Conservation (phyloP, 1,140 invertebrate species). For the Philaenus spumarius region DNA sequence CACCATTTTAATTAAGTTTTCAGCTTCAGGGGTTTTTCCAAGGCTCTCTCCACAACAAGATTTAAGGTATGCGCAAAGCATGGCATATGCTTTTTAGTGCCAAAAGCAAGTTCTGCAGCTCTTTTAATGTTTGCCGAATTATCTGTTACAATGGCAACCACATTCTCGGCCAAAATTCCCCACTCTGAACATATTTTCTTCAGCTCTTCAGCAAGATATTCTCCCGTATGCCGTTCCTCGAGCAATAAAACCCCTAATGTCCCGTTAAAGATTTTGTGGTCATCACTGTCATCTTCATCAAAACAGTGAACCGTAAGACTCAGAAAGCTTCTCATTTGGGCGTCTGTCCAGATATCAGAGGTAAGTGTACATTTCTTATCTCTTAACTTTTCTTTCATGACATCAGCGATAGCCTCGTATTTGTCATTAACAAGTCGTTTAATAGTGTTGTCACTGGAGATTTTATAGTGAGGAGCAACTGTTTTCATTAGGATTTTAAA, state of each 20-base stretch:
- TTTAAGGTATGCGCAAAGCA: conserved; percentile 42
- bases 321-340: conserved; percentile 29
- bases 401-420: conserved; percentile 32
- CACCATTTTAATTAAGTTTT: conserved; percentile 27
- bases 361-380: conserved; percentile 28
- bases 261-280: conserved; percentile 20
- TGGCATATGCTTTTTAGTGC: conserved; percentile 34
- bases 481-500: conserved; percentile 37
- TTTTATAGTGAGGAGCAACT: conserved; percentile 35
- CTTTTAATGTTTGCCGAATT: conserved; percentile 40
- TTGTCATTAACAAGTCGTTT: conserved; percentile 32
- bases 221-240: conserved; percentile 28
- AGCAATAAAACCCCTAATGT: conserved; percentile 26
- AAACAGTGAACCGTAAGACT: conserved; percentile 29
- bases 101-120: conserved; percentile 34
- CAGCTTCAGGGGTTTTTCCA: conserved; percentile 7
- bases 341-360: conserved; percentile 33
- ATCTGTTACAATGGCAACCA: conserved; percentile 38
- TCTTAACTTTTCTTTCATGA: conserved; percentile 27
- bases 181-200: conserved; percentile 34
- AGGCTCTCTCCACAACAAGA: conserved; percentile 32
- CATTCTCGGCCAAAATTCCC: conserved; percentile 35
- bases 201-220: conserved; percentile 25
- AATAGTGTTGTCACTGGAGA: conserved; percentile 33
- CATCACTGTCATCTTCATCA: conserved; percentile 21